phyloP scores from a whole-genome alignment of 1,140 invertebrate genomes.

The Zophobas morio region DNA sequence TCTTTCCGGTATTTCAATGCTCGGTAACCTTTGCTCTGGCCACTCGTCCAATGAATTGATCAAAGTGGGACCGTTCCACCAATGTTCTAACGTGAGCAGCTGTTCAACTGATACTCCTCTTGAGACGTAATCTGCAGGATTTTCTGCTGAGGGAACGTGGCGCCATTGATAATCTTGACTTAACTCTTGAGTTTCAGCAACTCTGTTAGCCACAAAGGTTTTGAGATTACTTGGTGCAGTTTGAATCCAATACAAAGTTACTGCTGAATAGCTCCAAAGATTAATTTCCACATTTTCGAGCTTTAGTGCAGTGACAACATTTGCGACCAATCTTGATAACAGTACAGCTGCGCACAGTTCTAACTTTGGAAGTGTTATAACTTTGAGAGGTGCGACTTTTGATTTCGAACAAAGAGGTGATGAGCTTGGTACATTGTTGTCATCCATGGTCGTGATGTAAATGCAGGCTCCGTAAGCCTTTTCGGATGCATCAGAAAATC shows the following conservation, averaged over 20 bases:
- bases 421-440: background rate
- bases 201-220: conserved; percentile 63
- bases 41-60: background rate
- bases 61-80: conserved; percentile 64
- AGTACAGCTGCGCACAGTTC: conserved; percentile 62
- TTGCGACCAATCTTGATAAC: conserved; percentile 54
- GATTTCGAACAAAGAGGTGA: conserved; percentile 59
- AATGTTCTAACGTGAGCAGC: conserved; percentile 60
- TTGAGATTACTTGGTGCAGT: conserved; percentile 45
- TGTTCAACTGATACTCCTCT: conserved; percentile 61
- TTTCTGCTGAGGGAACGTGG: conserved; percentile 51
- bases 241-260: conserved; percentile 50
- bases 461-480: conserved; percentile 64
- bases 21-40: background rate
- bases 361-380: conserved; percentile 58
- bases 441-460: conserved; percentile 57
- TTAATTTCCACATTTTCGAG: background rate
- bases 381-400: conserved; percentile 60
- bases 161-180: conserved; percentile 53
- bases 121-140: conserved; percentile 68
- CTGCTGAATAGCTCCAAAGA: conserved; percentile 45
- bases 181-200: conserved; percentile 64
- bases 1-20: conserved; percentile 1
- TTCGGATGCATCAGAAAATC: conserved; percentile 65
- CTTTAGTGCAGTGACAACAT: conserved; percentile 27